A percentile compares a stretch with the other conserved stretches of the same genome.
Conservation (phyloP, 2,888 invertebrate species). For the Pyrocoelia pectoralis region DNA sequence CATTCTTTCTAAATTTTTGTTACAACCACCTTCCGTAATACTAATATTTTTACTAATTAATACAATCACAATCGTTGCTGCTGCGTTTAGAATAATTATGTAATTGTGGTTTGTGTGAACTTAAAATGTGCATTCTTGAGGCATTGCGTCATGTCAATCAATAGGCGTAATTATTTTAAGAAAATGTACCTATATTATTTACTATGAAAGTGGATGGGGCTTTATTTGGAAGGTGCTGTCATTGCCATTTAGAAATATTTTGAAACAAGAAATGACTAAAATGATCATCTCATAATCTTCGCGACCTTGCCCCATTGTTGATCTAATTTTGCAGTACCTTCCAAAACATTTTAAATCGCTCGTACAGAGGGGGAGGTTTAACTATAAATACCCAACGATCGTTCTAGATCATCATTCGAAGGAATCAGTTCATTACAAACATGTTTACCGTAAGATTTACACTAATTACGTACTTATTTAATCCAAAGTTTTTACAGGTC, state of each 20-base stretch:
- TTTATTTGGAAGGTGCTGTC: not conserved
- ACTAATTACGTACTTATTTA: not conserved
- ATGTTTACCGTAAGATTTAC: slow-evolving; percentile 16
- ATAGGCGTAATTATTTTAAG: not conserved
- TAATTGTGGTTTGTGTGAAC: not conserved
- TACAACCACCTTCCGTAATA: not conserved
- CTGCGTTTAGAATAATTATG: no score
- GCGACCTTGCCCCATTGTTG: slow-evolving; percentile 48
- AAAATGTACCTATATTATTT: not conserved
- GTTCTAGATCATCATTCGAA: slow-evolving; percentile 40
- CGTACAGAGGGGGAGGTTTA: slow-evolving; percentile 29
- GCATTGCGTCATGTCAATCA: no score
- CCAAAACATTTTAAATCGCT: slow-evolving; percentile 36
- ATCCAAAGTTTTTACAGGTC: slow-evolving; percentile 2
- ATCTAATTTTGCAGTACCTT: slow-evolving; percentile 45
- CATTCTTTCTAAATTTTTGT: not conserved
- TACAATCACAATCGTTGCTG: not conserved
- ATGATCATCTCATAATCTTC: slow-evolving; percentile 17
- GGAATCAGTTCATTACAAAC: slow-evolving; percentile 27
- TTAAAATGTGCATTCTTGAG: no score
- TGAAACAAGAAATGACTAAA: not conserved
- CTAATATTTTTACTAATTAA: not conserved
- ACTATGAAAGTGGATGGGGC: not conserved
- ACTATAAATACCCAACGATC: slow-evolving; percentile 40
- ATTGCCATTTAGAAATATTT: not conserved